Base-by-base conservation (phyloP, 2,888 invertebrate species). In the Anodontia alba region DNA sequence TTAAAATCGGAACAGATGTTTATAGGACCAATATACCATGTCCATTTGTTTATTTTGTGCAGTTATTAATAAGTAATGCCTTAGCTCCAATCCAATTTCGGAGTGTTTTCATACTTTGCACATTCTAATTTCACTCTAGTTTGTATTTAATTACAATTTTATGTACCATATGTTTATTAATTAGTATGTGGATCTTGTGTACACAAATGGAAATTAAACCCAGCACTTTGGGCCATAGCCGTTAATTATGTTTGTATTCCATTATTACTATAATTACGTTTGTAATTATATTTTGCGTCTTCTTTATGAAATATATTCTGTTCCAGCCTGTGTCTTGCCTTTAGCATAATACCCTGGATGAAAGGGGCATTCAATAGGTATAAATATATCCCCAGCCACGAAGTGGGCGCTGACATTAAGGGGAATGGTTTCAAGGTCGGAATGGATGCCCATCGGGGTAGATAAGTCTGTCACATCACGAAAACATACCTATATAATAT, bases 131-230 rank as follows among this genome's bases (percentile, higher is more conserved):
- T 66, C 75, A 66, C 73, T 36, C 36, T 67, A 67, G 62, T 69
- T 68, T 42, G 23, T 62, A 51, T 79, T 77, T 83, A 83, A 83
- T 83, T 83, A 77, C 77, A 62, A 67, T 77, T 83, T 83, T 83
- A 80, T 77, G 83, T 73, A 29, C 43, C 72, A 42, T 68, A 76
- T 72, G 73, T 73, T 72, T 49, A 54, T 76, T 80, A 80, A 80
- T 80, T 80, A 76, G 67, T 72, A 33, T 33, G 7, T 38, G 51
- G 72, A 76, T 68, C 69, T 33, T 67, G 42, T 80, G 76, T 80
- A 80, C 80, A 76, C 72, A 79, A 26, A 29, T 8, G 54, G 29
- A 54, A 54, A 54, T 54, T 54, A 29, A 54, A 54, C 8, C 54
- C 26, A 54, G 54, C 54, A 54, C 54, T 54, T 54, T 54, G 54